These are phyloP conservation scores for Pachyramphus minor DNA, from an alignment of 2,113 vertebrate species.

Conservation along the genomic window DNA sequence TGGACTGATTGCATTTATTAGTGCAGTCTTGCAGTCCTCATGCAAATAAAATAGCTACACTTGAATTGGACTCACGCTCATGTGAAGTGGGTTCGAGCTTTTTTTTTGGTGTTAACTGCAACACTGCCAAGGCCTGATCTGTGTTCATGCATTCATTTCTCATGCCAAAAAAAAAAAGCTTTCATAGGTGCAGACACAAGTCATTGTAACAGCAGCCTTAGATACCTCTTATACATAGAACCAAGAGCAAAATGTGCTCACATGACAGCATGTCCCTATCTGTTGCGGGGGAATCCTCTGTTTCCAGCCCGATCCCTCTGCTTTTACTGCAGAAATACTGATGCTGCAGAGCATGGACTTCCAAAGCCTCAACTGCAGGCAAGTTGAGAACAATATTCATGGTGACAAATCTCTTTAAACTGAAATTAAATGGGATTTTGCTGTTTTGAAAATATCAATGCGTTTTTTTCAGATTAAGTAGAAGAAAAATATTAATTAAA, in stretches of 20 bases:
- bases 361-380: not conserved
- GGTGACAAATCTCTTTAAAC: not conserved
- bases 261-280: not conserved
- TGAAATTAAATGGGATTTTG: not conserved
- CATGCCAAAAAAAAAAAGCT: not conserved
- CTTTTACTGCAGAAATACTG: not conserved
- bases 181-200: not conserved
- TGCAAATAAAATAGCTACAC: not conserved
- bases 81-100: not conserved
- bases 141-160: not conserved
- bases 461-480: not conserved
- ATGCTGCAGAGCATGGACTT: not conserved
- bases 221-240: not conserved
- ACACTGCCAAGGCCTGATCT: not conserved
- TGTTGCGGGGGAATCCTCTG: not conserved
- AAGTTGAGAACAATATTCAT: not conserved
- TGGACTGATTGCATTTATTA: not conserved
- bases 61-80: not conserved
- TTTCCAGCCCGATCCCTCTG: not conserved
- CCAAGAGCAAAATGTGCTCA: not conserved
- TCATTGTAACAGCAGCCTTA: not conserved
- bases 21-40: not conserved
- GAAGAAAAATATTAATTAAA: slow-evolving; percentile 26
- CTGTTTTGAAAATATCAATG: not conserved
- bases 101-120: not conserved